Base-by-base conservation (phyloP, 1,140 invertebrate genomes). In the Drosophila prosaltans region DNA sequence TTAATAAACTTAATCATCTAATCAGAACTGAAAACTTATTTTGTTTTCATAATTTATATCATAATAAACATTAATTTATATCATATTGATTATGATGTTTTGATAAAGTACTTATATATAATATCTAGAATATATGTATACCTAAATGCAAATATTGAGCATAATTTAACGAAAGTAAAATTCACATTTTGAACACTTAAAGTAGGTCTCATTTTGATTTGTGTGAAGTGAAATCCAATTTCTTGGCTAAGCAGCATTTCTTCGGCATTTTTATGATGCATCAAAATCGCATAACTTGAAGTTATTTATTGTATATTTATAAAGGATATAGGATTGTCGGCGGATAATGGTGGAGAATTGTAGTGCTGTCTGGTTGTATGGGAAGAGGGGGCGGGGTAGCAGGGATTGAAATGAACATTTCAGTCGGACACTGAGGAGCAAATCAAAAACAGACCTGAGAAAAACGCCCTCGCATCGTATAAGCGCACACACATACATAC, bases 251-350 rank as follows among this genome's bases (percentile, higher is more conserved):
- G 4, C 2, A 41, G 39, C 60, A 62, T 45, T 43, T 62, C 26
- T 62, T 21, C 21, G 57, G 57, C 60, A 43, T 62, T 62, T 62
- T 62, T 62, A 45, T 62, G 60, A 62, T 62, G 60, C 60, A 43
- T 59, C 57, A 59, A 59, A 59, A 59, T 59, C 57, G 57, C 57
- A 59, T 39, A 59, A 59, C 32, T 59, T 59, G 57, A 59, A 59
- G 57, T 59, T 59, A 59, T 59, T 59, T 59, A 59, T 59, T 32
- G 28, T 39, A 39, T 59, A 59, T 59, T 39, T 39, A 59, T 39
- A 59, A 32, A 39, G 30, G 57, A 39, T 16, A 36, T 16, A 7
- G 8, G n/a, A 16, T 39, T 16, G 11, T 8, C 30, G 55, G 45
- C 21, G n/a, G 45, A 24, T 36, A 36, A 36, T 36, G 32, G 21